phyloP scores from a whole-genome alignment of 2,113 vertebrate species.

The Aspiorhynchus laticeps region DNA sequence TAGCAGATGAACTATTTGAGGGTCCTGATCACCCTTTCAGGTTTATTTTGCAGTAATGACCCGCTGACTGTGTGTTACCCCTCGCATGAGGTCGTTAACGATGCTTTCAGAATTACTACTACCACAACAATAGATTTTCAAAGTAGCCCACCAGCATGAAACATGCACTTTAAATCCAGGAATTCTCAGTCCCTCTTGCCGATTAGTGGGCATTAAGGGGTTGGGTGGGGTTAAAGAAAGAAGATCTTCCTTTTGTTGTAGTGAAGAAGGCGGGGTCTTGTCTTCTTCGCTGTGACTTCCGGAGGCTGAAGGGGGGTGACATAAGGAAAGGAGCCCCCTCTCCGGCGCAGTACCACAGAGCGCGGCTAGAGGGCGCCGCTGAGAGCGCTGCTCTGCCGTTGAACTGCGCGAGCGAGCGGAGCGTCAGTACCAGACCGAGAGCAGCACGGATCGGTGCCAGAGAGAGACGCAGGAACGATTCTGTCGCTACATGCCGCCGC shows the following conservation, averaged over 20 bases:
- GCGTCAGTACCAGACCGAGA: conserved; percentile 58
- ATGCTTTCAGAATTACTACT: conserved; percentile 14
- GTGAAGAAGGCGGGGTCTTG: conserved; percentile 54
- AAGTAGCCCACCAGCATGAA: conserved; percentile 5
- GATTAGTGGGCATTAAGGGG: conserved; percentile 40
- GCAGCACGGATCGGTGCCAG: conserved; percentile 45
- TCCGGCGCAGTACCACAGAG: not conserved
- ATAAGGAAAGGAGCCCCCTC: conserved; percentile 38
- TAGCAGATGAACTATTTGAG: not conserved
- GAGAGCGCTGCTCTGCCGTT: conserved; percentile 53
- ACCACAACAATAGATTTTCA: not conserved
- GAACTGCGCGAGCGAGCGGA: conserved; percentile 33
- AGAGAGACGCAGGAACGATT: conserved; percentile 34
- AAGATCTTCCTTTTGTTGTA: conserved; percentile 60
- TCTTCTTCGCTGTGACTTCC: conserved; percentile 52
- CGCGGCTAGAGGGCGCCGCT: conserved; percentile 60
- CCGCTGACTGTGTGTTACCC: no score
- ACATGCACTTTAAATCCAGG: conserved; percentile 33
- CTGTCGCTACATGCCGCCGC: conserved; percentile 56
- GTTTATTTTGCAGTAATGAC: not conserved
- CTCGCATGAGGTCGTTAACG: not conserved
- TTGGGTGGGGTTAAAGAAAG: conserved; percentile 50
- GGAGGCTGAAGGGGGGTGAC: conserved; percentile 40
- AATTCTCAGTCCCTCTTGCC: conserved; percentile 35
- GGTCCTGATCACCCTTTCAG: not conserved